Percentiles rank a stretch among this genome's conserved stretches.
These are phyloP conservation scores for Eupithecia insigniata DNA, from an alignment of 2,888 invertebrate species.

Conservation along the genomic window DNA sequence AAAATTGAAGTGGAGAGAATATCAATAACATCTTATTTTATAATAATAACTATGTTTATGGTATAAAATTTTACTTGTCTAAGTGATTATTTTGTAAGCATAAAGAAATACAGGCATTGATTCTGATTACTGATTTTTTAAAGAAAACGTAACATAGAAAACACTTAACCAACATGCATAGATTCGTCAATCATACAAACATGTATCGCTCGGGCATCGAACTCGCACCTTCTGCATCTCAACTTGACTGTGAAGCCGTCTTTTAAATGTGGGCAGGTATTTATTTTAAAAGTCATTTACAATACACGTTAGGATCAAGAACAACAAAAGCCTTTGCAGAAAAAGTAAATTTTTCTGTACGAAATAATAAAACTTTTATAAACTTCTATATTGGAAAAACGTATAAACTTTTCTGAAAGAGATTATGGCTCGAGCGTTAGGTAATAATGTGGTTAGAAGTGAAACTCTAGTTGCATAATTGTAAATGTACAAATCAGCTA, in stretches of 20 bases:
- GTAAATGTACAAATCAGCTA: not conserved
- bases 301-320: not conserved
- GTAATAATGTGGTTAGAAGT: not conserved
- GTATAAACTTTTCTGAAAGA: conserved; percentile 38
- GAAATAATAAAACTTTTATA: conserved; percentile 29
- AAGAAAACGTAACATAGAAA: not conserved
- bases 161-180: not conserved
- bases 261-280: not conserved
- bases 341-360: conserved; percentile 35
- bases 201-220: not conserved
- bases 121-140: not conserved
- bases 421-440: conserved; percentile 33
- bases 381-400: conserved; percentile 33
- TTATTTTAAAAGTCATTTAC: not conserved
- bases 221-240: not conserved
- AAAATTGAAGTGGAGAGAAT: no score
- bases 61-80: no score
- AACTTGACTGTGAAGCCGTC: not conserved
- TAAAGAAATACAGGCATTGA: no score
- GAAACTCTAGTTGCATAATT: not conserved
- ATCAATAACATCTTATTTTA: no score
- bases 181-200: not conserved
- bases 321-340: conserved; percentile 12
- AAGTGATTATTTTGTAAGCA: no score
- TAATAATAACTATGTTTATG: no score